Percentiles rank a stretch among this genome's conserved stretches.
Conservation (phyloP, 1,140 invertebrate species). For the Brachionus rubens region DNA sequence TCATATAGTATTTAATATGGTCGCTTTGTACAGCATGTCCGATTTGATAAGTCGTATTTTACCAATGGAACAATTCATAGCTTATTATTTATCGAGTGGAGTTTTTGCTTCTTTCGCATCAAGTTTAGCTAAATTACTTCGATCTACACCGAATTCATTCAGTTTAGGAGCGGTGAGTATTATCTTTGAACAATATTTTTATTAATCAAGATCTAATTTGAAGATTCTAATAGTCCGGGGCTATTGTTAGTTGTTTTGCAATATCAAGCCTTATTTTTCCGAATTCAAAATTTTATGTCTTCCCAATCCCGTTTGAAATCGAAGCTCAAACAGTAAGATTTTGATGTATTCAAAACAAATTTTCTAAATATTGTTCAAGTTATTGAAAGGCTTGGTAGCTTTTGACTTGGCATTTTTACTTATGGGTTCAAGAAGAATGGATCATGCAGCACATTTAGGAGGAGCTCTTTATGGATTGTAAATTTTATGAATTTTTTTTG, state of each 20-base stretch:
- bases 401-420: conserved; percentile 19
- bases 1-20: conserved; percentile 42
- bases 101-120: conserved; percentile 37
- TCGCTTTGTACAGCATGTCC: conserved; percentile 43
- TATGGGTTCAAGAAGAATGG: conserved; percentile 12
- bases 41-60: conserved; percentile 22
- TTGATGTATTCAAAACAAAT: neutral
- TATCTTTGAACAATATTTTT: neutral
- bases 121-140: neutral
- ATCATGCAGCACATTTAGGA: conserved; percentile 41
- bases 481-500: neutral
- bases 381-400: neutral
- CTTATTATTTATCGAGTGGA: conserved; percentile 34
- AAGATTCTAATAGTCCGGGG: conserved; percentile 42
- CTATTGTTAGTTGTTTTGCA: conserved; percentile 40
- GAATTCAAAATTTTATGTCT: conserved; percentile 31
- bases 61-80: conserved; percentile 30
- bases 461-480: conserved; percentile 31
- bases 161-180: conserved; percentile 35
- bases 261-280: conserved; percentile 32
- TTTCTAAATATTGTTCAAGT: neutral
- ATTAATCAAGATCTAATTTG: no score
- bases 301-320: conserved; percentile 39
- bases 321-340: conserved; percentile 33
- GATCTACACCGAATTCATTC: neutral